Percentiles rank a stretch among this genome's conserved stretches.
Conservation (phyloP, 2,888 invertebrate genomes). For the Andrena fulva region DNA sequence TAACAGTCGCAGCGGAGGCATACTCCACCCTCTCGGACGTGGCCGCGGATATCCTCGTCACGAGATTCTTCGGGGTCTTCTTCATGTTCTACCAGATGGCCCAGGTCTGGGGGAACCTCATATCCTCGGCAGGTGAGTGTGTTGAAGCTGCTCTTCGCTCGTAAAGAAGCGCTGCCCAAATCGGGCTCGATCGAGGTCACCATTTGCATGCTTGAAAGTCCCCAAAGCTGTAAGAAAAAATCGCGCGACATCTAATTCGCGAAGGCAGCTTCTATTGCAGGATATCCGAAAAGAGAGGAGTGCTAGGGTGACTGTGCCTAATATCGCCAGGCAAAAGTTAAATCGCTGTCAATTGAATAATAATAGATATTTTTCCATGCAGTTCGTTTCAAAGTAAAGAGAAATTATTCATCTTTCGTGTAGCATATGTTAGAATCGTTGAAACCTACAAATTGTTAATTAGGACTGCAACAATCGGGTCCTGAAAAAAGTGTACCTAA, state of each 20-base stretch:
- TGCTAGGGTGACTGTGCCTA: too few species aligned
- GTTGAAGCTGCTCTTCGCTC: background rate
- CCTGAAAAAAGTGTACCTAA: too few species aligned
- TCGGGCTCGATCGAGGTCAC: background rate
- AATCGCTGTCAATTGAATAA: too few species aligned
- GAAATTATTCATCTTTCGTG: too few species aligned
- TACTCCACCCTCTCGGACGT: constrained; percentile 91
- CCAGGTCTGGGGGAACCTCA: constrained; percentile 97
- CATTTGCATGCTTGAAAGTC: background rate
- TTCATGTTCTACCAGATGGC: constrained; percentile 98
- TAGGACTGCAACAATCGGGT: too few species aligned
- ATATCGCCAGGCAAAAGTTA: too few species aligned
- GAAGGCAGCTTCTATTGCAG: too few species aligned
- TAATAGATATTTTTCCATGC: too few species aligned
- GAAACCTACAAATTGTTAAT: too few species aligned
- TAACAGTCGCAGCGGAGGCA: constrained; percentile 93
- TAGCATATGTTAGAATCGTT: too few species aligned
- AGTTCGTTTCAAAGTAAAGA: too few species aligned
- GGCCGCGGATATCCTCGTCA: constrained; percentile 91
- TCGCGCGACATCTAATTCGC: background rate
- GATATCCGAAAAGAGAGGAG: too few species aligned
- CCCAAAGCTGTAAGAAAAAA: background rate
- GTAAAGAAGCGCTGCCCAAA: background rate
- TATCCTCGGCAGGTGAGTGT: constrained; percentile 92
- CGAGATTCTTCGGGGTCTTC: constrained; percentile 97